These are phyloP conservation scores for Aythya baeri DNA, from an alignment of 2,113 vertebrate species.

Conservation along the genomic window DNA sequence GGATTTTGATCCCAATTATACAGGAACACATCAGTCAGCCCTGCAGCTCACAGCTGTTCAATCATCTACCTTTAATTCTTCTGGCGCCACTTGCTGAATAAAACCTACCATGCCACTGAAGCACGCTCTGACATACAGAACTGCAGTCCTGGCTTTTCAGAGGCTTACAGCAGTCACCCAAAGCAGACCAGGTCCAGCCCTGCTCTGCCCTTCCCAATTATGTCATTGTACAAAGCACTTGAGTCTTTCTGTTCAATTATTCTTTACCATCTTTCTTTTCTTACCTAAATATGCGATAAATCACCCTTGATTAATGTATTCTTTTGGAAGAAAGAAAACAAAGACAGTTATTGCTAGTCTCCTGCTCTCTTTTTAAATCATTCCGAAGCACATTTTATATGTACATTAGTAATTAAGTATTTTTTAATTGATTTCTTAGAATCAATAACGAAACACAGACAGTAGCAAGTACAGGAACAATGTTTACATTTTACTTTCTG, in stretches of 20 bases:
- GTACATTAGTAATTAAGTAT: not conserved
- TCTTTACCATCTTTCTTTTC: not conserved
- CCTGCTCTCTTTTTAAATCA: not conserved
- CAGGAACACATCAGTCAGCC: not conserved
- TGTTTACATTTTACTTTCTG: not conserved
- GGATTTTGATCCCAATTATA: not conserved
- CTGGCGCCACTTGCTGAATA: not conserved
- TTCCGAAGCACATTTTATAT: not conserved
- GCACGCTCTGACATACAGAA: not conserved
- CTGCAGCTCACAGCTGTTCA: not conserved
- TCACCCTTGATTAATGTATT: not conserved
- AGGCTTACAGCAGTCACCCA: not conserved
- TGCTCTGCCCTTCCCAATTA: not conserved
- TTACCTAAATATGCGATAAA: not conserved
- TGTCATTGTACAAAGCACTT: not conserved
- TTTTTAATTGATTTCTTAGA: not conserved
- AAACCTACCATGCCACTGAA: not conserved
- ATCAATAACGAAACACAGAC: not conserved
- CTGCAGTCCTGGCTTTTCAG: not conserved
- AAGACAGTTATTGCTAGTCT: not conserved
- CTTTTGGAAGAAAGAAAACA: not conserved
- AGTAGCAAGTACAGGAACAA: not conserved
- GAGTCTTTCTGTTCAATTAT: not conserved
- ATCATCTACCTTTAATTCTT: not conserved
- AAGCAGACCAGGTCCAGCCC: not conserved